Base-by-base conservation (phyloP, 92 coral and sea anemone genomes). In the Epizoanthus scotinus region DNA sequence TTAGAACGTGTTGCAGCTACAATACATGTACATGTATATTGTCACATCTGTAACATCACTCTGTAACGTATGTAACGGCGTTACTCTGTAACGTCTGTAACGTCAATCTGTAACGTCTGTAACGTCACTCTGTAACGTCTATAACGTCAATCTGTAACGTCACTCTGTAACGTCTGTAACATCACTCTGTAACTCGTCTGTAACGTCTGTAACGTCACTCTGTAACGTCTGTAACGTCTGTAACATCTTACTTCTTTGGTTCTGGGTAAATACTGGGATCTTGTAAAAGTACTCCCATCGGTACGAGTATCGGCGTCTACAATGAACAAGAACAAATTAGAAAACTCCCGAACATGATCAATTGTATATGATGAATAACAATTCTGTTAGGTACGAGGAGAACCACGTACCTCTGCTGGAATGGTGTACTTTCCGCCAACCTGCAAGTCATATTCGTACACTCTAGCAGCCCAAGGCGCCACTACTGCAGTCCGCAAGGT, bases 391-490 rank as follows among this genome's bases (percentile, higher is more conserved):
- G 70, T 64, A 20, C 29, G 40, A 17, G 20, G 18, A 22, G 21
- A 13, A 40, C 8, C 18, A 78, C 70, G 26, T 78, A 94, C 98
- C 97, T 87, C 92, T 36, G 90, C 90, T 19, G 97, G 97, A 57
- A 94, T 89, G 49, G 90, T 60, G 79, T 87, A 89, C 7, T 94
- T 91, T 26, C 92, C 98, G 52, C 52, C 70, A 56, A 94, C 91
- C 81, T 90, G 97, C 49, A 94, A 74, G 85, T 94, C 98, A 78
- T 89, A 91, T n/a, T 90, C 98, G 20, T 91, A 73, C 22, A 91
- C 79, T 38, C 98, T 85, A 24, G 92, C 97, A 7, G 92, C 94
- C 98, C 98, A 94, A 3, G 94, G 97, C 14, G 94, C 98, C 17
- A 90, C 52, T 7, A 87, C 92, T 47, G 88, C 79, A 61, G 91